phyloP scores from a whole-genome alignment of 2,113 vertebrate species.

The Glaucidium brasilianum region DNA sequence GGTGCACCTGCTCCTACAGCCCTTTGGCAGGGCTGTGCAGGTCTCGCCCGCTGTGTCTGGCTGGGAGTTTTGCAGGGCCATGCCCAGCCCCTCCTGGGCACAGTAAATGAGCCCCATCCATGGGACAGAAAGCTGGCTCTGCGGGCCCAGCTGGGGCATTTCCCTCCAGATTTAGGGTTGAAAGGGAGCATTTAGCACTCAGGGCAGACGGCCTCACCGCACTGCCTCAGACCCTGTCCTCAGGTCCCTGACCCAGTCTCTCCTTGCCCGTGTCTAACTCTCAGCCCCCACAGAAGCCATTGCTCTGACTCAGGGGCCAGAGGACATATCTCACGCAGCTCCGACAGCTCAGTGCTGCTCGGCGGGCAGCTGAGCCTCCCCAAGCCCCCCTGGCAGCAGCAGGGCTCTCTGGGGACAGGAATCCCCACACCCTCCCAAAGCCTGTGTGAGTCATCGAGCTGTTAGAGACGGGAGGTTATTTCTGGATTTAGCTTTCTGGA shows the following conservation, averaged over 20 bases:
- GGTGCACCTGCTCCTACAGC: neutral
- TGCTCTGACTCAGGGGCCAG: neutral
- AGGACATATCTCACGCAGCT: accelerated
- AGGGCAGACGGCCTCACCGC: neutral
- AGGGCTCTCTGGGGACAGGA: neutral
- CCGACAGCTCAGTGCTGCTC: neutral
- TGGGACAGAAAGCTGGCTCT: neutral
- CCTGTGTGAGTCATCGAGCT: neutral
- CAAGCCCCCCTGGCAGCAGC: neutral
- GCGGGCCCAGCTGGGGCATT: no score
- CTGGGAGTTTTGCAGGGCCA: neutral
- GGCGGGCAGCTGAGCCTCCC: neutral
- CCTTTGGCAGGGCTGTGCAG: neutral
- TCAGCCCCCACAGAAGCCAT: neutral
- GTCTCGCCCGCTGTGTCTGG: neutral
- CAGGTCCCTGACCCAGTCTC: neutral
- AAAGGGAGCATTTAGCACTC: neutral
- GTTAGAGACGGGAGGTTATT: neutral
- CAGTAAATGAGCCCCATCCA: accelerated
- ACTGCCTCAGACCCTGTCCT: neutral
- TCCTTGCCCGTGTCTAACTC: neutral
- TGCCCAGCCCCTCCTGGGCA: neutral
- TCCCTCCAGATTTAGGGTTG: neutral
- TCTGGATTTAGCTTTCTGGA: constrained; percentile 25
- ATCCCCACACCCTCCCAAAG: neutral